A percentile compares a stretch with the other conserved stretches of the same genome.
Evolutionary conservation across 1,140 invertebrate species (phyloP).

Genomic region (Drosophila nigromelanica): DNA sequence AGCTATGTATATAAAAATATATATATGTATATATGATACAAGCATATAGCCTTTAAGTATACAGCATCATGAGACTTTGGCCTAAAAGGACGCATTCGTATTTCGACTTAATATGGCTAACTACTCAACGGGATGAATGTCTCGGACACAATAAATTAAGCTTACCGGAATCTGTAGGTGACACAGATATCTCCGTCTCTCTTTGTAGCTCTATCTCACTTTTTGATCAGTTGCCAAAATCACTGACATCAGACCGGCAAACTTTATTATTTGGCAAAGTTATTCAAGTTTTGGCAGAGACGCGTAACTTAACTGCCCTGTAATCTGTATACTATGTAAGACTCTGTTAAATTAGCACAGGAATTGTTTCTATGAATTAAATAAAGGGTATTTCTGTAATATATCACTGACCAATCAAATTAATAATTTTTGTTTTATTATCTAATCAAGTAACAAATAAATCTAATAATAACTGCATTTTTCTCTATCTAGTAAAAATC

Average conservation of each 20-base stretch:
- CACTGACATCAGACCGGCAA: conserved; percentile 8
- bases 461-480: no score
- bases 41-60: not conserved
- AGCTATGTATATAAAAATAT: conserved; percentile 3
- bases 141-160: conserved; percentile 7
- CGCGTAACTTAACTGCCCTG: not conserved
- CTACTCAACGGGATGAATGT: conserved; percentile 4
- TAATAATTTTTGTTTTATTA: no score
- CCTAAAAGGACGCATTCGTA: not conserved
- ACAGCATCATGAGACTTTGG: not conserved
- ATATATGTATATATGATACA: not conserved
- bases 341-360: no score
- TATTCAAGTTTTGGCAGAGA: no score
- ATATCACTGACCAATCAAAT: no score
- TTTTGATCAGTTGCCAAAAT: not conserved
- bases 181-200: not conserved
- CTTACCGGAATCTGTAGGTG: conserved; percentile 15
- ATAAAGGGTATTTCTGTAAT: no score
- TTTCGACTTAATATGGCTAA: not conserved
- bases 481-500: no score
- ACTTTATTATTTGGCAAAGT: not conserved
- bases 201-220: not conserved
- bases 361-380: no score
- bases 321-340: no score
- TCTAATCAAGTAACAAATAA: no score